A percentile compares a stretch with the other conserved stretches of the same genome.
These are phyloP conservation scores for Noctua pronuba DNA, from an alignment of 2,888 invertebrate genomes.

Conservation along the genomic window DNA sequence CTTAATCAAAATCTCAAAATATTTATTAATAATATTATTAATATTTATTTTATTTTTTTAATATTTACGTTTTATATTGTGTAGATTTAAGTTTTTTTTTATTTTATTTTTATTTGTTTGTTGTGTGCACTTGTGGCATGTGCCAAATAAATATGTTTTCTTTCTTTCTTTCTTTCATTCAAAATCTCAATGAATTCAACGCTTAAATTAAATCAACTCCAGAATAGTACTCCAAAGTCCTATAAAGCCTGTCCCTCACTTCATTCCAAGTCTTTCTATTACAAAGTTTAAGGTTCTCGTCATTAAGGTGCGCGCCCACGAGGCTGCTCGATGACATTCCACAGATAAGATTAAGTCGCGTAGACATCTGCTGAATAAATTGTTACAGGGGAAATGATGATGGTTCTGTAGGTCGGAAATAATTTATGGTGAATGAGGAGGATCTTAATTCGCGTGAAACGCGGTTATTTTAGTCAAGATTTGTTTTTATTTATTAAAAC, in stretches of 20 bases:
- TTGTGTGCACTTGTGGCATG: no score
- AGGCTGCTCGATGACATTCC: constrained; percentile 43
- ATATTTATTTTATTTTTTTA: no score
- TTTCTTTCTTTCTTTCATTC: no score
- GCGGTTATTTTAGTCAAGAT: neutral
- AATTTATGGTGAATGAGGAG: constrained; percentile 12
- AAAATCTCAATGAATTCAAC: neutral
- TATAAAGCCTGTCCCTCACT: constrained; percentile 14
- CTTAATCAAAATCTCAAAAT: neutral
- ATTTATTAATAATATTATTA: no score
- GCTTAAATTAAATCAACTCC: constrained; percentile 25
- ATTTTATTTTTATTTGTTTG: no score
- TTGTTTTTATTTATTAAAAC: neutral
- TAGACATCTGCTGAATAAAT: constrained; percentile 52
- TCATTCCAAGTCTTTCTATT: constrained; percentile 39
- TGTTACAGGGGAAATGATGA: constrained; percentile 18
- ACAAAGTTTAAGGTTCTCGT: constrained; percentile 46
- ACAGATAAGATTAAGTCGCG: constrained; percentile 51
- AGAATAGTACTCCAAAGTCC: constrained; percentile 8
- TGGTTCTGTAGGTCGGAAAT: constrained; percentile 16
- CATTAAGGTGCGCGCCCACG: constrained; percentile 40
- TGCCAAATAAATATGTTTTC: no score
- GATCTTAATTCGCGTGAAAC: neutral
- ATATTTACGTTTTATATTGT: no score
- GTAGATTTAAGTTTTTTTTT: no score